Conservation (phyloP, 2,888 invertebrate genomes). For the Liposcelis brunnea region DNA sequence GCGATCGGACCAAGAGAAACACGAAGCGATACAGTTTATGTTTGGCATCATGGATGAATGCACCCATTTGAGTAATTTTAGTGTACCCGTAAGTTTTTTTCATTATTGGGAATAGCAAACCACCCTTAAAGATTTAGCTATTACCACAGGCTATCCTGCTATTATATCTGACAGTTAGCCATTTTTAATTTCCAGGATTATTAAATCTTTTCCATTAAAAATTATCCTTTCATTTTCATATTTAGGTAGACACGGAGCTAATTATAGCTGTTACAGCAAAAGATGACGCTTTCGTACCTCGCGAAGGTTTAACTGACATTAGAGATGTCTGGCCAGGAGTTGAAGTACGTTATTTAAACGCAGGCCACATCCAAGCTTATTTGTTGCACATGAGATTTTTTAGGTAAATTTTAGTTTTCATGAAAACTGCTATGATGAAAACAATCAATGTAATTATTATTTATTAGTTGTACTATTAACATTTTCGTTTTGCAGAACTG, state of each 20-base stretch:
- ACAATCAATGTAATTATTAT: neutral
- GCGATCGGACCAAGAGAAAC: conserved; percentile 31
- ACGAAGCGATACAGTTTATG: conserved; percentile 84
- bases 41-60: conserved; percentile 97
- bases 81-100: conserved; percentile 34
- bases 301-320: conserved; percentile 62
- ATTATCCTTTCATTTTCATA: neutral
- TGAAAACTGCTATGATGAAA: conserved; percentile 5
- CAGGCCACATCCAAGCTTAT: conserved; percentile 81
- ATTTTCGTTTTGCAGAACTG: conserved; percentile 36
- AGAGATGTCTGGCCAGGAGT: conserved; percentile 88
- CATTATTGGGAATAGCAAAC: neutral
- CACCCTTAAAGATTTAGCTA: too few species aligned
- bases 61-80: conserved; percentile 88
- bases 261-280: conserved; percentile 82
- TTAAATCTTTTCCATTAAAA: too few species aligned
- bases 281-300: conserved; percentile 80
- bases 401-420: conserved; percentile 37
- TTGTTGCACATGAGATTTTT: conserved; percentile 73
- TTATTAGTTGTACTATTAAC: conserved; percentile 4
- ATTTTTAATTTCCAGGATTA: too few species aligned
- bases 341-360: conserved; percentile 71
- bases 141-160: too few species aligned
- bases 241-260: conserved; percentile 60
- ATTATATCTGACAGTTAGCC: too few species aligned